Base-by-base conservation (phyloP, 2,113 vertebrate species). In the Salminus brasiliensis region DNA sequence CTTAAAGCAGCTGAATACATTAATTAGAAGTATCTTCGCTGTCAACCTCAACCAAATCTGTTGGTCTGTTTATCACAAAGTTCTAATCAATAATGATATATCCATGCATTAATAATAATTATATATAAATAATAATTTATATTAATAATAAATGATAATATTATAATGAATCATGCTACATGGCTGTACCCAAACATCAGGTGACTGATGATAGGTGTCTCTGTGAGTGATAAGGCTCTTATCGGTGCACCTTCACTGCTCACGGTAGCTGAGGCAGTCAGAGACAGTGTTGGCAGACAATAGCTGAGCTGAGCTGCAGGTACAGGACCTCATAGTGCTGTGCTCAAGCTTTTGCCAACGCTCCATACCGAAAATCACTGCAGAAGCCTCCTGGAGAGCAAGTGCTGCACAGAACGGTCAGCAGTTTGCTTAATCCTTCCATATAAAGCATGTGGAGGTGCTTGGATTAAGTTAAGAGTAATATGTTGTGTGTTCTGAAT, bases 391-490 rank as follows among this genome's bases (percentile, higher is more conserved):
- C 59, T 45, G 62, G 71, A 62, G 52, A 66, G 60, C 15, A 47
- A 12, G 3, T 73, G 41, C 53, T 41, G 52, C 25, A 53, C 55
- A 5, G 39, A 57, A 66, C 47, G 65, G 79, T 84, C 83, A 84
- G 79, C 83, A 75, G 75, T 84, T 84, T 81, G 30, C 57, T 43
- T 78, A 81, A 78, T 81, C 79, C 79, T 36, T 59, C 57, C 21
- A 59, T 63, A 78, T 23, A 74, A 78, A 57, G 47, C 75, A 53
- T 59, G n/a, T 60, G 25, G 32, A 34, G 62, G 75, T 29, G 52
- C 49, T 16, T 7, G 83, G 79, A 84, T 84, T 81, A 81, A 84
- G 83, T 79, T 84, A 84, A 79, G 70, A 36, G 43, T 63, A 74
- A 65, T 78, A 68, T 70, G 45, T 45, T 69, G 79, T 66, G 29